Evolutionary conservation across 1,140 invertebrate genomes (phyloP).

Genomic region (Drepana arcuata): DNA sequence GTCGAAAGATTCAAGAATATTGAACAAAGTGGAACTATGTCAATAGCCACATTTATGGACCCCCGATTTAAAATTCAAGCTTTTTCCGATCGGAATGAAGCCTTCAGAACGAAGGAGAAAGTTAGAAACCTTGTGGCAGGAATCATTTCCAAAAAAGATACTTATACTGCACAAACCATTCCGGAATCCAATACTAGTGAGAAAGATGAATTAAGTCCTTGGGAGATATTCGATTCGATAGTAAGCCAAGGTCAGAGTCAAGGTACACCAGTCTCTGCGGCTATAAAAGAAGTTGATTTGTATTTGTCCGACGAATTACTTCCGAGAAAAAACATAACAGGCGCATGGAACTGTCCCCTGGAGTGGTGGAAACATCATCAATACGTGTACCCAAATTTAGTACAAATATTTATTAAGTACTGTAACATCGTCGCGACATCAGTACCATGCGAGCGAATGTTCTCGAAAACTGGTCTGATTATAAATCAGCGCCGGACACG

Average conservation of each 20-base stretch:
- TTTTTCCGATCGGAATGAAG: too few relatives aligned
- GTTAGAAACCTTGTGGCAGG: too few relatives aligned
- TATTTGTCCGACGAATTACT: slow-evolving; percentile 12
- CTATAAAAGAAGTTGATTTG: slow-evolving; percentile 12
- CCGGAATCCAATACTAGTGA: too few relatives aligned
- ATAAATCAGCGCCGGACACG: slow-evolving; percentile 8
- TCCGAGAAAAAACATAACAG: slow-evolving; percentile 9
- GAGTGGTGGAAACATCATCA: slow-evolving; percentile 15
- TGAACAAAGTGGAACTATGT: slow-evolving; percentile 17
- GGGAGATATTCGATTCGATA: too few relatives aligned
- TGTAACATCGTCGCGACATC: slow-evolving; percentile 14
- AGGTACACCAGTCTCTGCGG: not conserved
- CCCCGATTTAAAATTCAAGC: slow-evolving; percentile 24
- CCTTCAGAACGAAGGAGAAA: too few relatives aligned
- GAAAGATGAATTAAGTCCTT: too few relatives aligned
- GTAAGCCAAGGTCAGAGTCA: too few relatives aligned
- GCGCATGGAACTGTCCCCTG: slow-evolving; percentile 9
- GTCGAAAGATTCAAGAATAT: too few relatives aligned
- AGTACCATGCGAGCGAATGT: slow-evolving; percentile 12
- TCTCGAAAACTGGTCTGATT: slow-evolving; percentile 10
- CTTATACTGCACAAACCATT: too few relatives aligned
- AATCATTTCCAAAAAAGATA: too few relatives aligned
- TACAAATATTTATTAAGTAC: slow-evolving; percentile 6
- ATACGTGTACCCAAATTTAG: slow-evolving; percentile 13
- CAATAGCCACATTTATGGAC: slow-evolving; percentile 21